These are phyloP conservation scores for Panonychus citri DNA, from an alignment of 1,140 invertebrate genomes.

Conservation along the genomic window DNA sequence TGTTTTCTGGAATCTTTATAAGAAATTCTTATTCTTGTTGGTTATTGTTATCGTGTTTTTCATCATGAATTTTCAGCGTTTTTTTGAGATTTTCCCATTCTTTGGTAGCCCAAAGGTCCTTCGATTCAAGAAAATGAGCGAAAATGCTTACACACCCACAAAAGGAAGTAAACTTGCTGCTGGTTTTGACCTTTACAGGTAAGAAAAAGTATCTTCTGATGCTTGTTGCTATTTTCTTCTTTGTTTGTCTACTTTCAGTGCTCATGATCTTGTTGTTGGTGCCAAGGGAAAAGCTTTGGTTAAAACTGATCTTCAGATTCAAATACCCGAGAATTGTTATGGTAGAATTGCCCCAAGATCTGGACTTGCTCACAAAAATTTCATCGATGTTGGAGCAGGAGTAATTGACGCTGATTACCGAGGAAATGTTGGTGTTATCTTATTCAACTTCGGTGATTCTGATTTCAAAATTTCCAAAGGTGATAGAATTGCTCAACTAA, in stretches of 20 bases:
- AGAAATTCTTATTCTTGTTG: too few species aligned
- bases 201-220: too few species aligned
- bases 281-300: slow-evolving; percentile 58
- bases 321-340: slow-evolving; percentile 51
- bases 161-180: slow-evolving; percentile 64
- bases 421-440: slow-evolving; percentile 72
- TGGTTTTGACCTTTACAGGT: slow-evolving; percentile 73
- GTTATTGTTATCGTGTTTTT: too few species aligned
- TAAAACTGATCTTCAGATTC: slow-evolving; percentile 67
- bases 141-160: slow-evolving; percentile 50
- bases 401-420: slow-evolving; percentile 82
- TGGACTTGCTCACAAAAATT: slow-evolving; percentile 78
- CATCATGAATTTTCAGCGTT: too few species aligned
- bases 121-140: slow-evolving; percentile 18
- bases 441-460: slow-evolving; percentile 70
- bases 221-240: too few species aligned
- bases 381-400: slow-evolving; percentile 92
- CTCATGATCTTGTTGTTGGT: slow-evolving; percentile 58
- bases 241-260: slow-evolving; percentile 33
- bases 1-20: too few species aligned
- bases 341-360: slow-evolving; percentile 87
- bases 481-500: slow-evolving; percentile 84
- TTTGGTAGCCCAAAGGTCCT: too few species aligned
- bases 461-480: slow-evolving; percentile 52
- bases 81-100: too few species aligned